Conservation (phyloP, 53 echinoderm and acorn worm genomes). For the Patiria pectinifera region DNA sequence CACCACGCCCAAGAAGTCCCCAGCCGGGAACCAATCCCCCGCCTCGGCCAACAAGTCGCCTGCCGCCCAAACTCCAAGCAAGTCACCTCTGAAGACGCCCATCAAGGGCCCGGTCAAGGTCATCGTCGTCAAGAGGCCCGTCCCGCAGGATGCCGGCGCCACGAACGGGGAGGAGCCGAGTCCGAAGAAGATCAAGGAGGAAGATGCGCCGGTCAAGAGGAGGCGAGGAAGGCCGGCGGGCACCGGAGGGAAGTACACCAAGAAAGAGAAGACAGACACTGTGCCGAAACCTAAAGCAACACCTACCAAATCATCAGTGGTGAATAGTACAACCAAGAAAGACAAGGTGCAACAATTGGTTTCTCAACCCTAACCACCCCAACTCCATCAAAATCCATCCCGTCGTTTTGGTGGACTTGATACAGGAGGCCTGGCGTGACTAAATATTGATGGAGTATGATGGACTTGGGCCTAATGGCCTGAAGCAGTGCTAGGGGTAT, state of each 20-base stretch:
- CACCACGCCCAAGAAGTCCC: constrained; percentile 21
- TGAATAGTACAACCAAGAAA: constrained; percentile 24
- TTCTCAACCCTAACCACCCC: neutral
- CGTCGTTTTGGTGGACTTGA: too few species aligned
- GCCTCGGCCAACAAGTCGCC: neutral
- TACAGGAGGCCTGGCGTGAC: too few species aligned
- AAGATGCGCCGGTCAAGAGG: constrained; percentile 42
- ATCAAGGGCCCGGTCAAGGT: constrained; percentile 32
- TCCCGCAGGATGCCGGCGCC: constrained; percentile 13
- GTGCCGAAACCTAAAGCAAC: neutral
- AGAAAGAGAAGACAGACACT: constrained; percentile 27
- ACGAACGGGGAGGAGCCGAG: constrained; percentile 62
- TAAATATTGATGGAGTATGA: too few species aligned
- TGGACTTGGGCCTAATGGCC: too few species aligned
- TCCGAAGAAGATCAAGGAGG: constrained; percentile 70
- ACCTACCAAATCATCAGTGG: neutral
- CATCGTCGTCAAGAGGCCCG: constrained; percentile 37
- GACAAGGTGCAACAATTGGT: constrained; percentile 18
- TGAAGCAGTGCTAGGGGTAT: too few species aligned
- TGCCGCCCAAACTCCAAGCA: neutral
- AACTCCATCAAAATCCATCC: too few species aligned
- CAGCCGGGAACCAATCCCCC: neutral
- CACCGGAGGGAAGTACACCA: constrained; percentile 49
- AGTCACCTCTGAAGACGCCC: constrained; percentile 24
- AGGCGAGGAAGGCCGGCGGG: constrained; percentile 30